Base-by-base conservation (phyloP, 2,888 invertebrate species). In the Leptogaster cylindrica region DNA sequence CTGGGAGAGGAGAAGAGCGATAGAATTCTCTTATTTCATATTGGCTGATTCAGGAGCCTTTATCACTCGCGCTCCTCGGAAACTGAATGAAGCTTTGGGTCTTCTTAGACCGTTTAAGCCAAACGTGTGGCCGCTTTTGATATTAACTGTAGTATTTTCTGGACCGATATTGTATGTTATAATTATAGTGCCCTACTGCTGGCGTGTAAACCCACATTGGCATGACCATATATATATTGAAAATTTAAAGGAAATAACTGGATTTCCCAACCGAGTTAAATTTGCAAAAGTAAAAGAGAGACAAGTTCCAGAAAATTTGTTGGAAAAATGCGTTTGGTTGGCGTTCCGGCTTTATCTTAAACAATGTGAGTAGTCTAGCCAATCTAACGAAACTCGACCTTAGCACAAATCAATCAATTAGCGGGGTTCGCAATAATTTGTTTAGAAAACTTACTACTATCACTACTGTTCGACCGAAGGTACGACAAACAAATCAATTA, bases 41-140 rank as follows among this genome's bases (percentile, higher is more conserved):
- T 79, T 91, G 36, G 89, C 90, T 0, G 91, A 91, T 74, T 90
- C 89, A 14, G 90, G 89, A 0, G 90, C 90, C 0, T 91, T 91
- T 75, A 83, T 89, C 1, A 91, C 90, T 0, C 90, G 90, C 72
- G 88, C 90, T 0, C 90, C 91, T 0, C 86, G 88, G 0, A 85
- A 85, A 67, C 80, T 91, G 1, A 91, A 89, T 72, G 90, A 91
- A 75, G 89, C 90, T 0, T 75, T 90, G 14, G 90, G 90, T 7
- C 84, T 91, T 16, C 84, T 91, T 70, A 83, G 90, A 52, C 90
- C 91, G 0, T 91, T 91, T 74, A 86, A 86, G 67, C 87, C 87
- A 84, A 85, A 89, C 81, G 90, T 91, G 0, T 91, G 90, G 91
- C 89, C 90, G 0, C 84, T 87, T 23, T 85, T 91, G 1, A 83